Base-by-base conservation (phyloP, 2,113 vertebrate genomes). In the Sinosuthora webbiana region DNA sequence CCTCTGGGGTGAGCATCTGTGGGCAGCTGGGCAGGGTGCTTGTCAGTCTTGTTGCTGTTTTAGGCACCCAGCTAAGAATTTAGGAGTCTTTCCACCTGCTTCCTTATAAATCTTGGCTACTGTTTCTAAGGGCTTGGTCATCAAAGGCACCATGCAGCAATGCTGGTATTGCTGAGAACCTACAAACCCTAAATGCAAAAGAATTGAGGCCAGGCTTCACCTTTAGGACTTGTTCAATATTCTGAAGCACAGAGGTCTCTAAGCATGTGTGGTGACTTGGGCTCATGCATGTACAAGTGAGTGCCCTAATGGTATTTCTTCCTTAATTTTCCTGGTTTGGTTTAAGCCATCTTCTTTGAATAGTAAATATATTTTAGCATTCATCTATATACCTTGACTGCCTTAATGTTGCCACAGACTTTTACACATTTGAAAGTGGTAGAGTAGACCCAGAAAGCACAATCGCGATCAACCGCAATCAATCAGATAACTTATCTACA, bases 401-500 rank as follows among this genome's bases (percentile, higher is more conserved):
- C 97, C 98, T 98, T 98, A 98, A 98, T 92, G 96, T 98, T 98
- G 97, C 97, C 97, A 97, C 97, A 97, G 97, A 96, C 97, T 97
- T 97, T 97, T 98, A 98, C 93, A 55, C 35, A 16, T 94, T 86
- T 94, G 96, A 94, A 97, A 97, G 95, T 96, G 97, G 97, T 96
- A 97, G 97, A 96, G 91, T 92, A 97, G 97, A 97, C 86, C 50
- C 68, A 95, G 97, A 98, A 97, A 98, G 97, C 97, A 98, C 97
- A 98, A 90, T 83, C 0, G 79, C 55, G 21, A 90, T 76, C 63
- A 69, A 47, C 64, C 2, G 25, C 79, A 90, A 83, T 89, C 87
- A 89, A 60, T 76, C 63, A 55, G 47, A 76, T 42, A 49, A 67
- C 30, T 76, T 76, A 91, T 82, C 96, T 97, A 45, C 84, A 49